Evolutionary conservation across 2,113 vertebrate species (phyloP).

Genomic region (Hydrolagus affinis): DNA sequence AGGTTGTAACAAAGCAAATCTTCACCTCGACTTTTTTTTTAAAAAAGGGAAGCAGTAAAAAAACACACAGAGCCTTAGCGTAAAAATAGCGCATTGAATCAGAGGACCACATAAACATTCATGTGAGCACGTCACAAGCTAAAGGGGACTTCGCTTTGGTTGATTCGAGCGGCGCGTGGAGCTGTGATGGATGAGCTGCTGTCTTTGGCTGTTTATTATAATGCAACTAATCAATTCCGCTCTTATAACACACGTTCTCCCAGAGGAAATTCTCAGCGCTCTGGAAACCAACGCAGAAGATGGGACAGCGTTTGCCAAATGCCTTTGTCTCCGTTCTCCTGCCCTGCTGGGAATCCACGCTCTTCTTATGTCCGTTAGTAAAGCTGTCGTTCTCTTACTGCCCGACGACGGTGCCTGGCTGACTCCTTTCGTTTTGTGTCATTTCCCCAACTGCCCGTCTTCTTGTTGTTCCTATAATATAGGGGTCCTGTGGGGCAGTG

Average conservation of each 20-base stretch:
- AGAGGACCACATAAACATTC: conserved; percentile 22
- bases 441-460: too few species aligned
- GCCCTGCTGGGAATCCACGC: conserved; percentile 53
- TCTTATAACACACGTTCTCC: conserved; percentile 53
- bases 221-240: conserved; percentile 65
- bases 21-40: not conserved
- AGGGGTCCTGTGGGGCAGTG: too few species aligned
- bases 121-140: not conserved
- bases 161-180: conserved; percentile 46
- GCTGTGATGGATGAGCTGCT: conserved; percentile 62
- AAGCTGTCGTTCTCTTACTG: conserved; percentile 55
- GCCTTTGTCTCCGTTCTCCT: conserved; percentile 52
- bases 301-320: conserved; percentile 63
- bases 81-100: too few species aligned
- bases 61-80: too few species aligned
- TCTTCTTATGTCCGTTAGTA: conserved; percentile 49
- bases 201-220: conserved; percentile 63
- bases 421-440: conserved; percentile 18
- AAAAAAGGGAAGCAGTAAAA: not conserved
- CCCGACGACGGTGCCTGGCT: conserved; percentile 48
- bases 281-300: conserved; percentile 59
- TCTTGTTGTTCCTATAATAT: too few species aligned
- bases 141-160: conserved; percentile 31
- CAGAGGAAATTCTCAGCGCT: conserved; percentile 58
- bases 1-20: not conserved